These are phyloP conservation scores for Dynastes hyllus DNA, from an alignment of 2,888 invertebrate species.

Conservation along the genomic window DNA sequence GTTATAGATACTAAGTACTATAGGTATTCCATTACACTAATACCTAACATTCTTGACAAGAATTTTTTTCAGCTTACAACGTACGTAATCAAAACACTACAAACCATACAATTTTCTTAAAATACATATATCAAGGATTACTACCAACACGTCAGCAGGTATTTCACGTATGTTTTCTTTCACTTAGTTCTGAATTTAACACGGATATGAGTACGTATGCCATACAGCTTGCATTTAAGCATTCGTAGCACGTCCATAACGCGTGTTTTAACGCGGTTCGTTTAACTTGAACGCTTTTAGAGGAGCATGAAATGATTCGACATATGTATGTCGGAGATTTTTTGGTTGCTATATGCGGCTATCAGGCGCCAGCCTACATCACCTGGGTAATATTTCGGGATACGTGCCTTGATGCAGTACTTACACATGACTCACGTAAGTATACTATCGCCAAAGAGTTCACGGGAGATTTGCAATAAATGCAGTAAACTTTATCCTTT, in stretches of 20 bases:
- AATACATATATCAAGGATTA: too few species aligned
- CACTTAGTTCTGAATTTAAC: too few species aligned
- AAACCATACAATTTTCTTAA: too few species aligned
- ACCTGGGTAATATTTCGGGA: constrained; percentile 45
- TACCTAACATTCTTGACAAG: too few species aligned
- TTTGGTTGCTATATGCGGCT: constrained; percentile 26
- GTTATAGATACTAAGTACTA: too few species aligned
- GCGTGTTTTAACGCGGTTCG: constrained; percentile 34
- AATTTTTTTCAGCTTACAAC: too few species aligned
- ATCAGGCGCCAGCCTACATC: constrained; percentile 42
- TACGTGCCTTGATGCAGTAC: constrained; percentile 13
- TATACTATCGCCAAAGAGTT: not conserved
- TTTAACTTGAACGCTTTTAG: constrained; percentile 31
- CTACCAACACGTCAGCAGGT: too few species aligned
- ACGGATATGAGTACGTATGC: too few species aligned
- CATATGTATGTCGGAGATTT: constrained; percentile 42
- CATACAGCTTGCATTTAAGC: constrained; percentile 15
- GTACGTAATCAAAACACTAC: too few species aligned
- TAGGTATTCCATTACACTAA: too few species aligned
- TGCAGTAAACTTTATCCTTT: too few species aligned
- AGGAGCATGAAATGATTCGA: constrained; percentile 44
- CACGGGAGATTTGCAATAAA: not conserved
- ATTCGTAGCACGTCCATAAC: constrained; percentile 18
- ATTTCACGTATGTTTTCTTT: too few species aligned
- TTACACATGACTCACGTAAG: constrained; percentile 29